These are phyloP conservation scores for Cygnus atratus DNA, from an alignment of 2,113 vertebrate genomes.

Conservation along the genomic window DNA sequence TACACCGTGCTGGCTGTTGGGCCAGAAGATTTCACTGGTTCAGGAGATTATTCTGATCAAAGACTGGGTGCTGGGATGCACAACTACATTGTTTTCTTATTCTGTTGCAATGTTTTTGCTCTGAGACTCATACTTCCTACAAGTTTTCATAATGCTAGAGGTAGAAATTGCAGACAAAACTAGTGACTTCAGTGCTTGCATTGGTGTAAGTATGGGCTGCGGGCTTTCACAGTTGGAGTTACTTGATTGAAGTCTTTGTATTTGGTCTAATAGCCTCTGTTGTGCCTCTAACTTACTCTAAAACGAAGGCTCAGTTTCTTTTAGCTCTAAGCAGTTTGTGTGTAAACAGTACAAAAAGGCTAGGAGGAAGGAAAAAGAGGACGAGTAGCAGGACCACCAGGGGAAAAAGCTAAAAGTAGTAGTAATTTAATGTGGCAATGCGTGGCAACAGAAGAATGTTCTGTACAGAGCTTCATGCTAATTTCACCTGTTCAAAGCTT, in stretches of 20 bases:
- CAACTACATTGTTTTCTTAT: fast-evolving
- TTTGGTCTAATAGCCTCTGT: background rate
- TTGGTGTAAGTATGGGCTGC: background rate
- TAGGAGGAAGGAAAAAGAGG: background rate
- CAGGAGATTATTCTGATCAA: background rate
- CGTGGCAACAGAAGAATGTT: background rate
- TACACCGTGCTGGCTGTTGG: too few species aligned
- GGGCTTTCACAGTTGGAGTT: background rate
- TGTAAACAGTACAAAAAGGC: background rate
- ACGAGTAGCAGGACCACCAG: background rate
- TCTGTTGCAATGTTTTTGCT: background rate
- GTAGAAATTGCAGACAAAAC: background rate
- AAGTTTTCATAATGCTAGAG: background rate
- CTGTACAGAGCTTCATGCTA: background rate
- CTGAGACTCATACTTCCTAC: background rate
- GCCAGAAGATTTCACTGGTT: background rate
- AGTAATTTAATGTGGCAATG: background rate
- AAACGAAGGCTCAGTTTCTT: background rate
- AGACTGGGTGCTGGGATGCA: background rate
- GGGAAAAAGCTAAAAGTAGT: background rate
- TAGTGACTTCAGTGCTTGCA: background rate
- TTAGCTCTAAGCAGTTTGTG: background rate
- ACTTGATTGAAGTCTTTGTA: background rate
- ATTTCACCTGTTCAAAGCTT: background rate
- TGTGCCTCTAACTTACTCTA: background rate